phyloP scores from a whole-genome alignment of 2,113 vertebrate genomes.

The Amphilophus citrinellus region DNA sequence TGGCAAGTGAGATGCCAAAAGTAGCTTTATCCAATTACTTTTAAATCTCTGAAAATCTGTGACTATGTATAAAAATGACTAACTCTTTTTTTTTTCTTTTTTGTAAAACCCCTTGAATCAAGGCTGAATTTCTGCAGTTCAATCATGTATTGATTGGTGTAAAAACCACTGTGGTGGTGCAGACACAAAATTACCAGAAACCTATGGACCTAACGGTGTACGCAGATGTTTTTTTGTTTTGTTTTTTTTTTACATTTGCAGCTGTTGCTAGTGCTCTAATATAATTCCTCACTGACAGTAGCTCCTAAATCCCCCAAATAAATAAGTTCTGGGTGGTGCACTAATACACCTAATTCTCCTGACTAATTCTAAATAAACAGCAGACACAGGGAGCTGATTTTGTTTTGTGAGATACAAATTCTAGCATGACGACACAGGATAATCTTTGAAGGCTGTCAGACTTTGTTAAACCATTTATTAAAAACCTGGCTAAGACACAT shows the following conservation, averaged over 20 bases:
- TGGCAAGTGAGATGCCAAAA: no score
- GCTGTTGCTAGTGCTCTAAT: neutral
- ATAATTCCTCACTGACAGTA: neutral
- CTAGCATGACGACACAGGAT: neutral
- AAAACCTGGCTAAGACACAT: neutral
- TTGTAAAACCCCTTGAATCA: neutral
- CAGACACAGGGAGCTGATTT: neutral
- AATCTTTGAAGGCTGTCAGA: constrained; percentile 1
- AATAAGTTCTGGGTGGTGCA: neutral
- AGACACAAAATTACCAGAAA: no score
- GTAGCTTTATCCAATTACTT: neutral
- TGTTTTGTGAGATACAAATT: constrained; percentile 1
- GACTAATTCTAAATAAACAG: neutral
- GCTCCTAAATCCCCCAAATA: neutral
- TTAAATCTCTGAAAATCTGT: neutral
- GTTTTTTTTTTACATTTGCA: neutral
- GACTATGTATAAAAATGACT: neutral
- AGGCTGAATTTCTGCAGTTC: no score
- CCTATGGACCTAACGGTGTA: no score
- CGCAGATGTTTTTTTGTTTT: neutral
- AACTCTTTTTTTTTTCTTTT: neutral
- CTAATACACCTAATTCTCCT: constrained; percentile 1
- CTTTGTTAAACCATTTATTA: constrained; percentile 2
- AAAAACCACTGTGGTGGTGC: no score
- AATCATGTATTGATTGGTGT: no score